These are phyloP conservation scores for Procavia capensis DNA, from an alignment of 2,113 vertebrate species.

Conservation along the genomic window DNA sequence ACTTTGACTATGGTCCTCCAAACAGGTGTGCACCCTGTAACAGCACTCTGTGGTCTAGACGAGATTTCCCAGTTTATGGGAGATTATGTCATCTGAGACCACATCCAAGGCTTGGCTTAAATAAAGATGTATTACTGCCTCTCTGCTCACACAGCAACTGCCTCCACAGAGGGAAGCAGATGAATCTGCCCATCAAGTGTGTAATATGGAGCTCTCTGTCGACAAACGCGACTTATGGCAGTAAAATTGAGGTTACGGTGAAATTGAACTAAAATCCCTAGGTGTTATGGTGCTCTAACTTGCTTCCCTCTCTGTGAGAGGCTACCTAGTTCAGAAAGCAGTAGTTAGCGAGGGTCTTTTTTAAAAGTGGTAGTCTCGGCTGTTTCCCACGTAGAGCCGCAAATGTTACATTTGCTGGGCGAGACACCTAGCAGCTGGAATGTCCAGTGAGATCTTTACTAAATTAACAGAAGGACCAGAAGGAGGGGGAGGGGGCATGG, in stretches of 20 bases:
- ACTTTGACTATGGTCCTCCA: conserved; percentile 51
- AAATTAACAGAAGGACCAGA: conserved; percentile 53
- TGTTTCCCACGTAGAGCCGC: neutral
- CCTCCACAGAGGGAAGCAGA: conserved; percentile 59
- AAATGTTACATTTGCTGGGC: conserved; percentile 26
- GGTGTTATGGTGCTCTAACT: conserved; percentile 40
- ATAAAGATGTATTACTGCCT: conserved; percentile 67
- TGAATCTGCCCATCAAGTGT: conserved; percentile 59
- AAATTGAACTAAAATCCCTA: conserved; percentile 69
- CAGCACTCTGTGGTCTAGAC: conserved; percentile 70
- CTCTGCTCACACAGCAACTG: neutral
- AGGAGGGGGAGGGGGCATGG: neutral
- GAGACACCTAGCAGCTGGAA: conserved; percentile 38
- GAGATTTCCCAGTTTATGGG: conserved; percentile 65
- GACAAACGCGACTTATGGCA: conserved; percentile 64
- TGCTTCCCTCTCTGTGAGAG: conserved; percentile 40
- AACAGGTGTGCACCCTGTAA: conserved; percentile 68
- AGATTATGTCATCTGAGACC: conserved; percentile 76
- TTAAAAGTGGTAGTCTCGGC: neutral
- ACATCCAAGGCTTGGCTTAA: conserved; percentile 66
- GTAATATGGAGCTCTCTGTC: conserved; percentile 39
- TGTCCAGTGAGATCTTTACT: neutral
- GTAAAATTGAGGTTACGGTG: conserved; percentile 67
- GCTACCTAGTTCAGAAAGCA: neutral
- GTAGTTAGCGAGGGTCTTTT: neutral